phyloP scores from a whole-genome alignment of 1,140 invertebrate genomes.

The Ips typographus region DNA sequence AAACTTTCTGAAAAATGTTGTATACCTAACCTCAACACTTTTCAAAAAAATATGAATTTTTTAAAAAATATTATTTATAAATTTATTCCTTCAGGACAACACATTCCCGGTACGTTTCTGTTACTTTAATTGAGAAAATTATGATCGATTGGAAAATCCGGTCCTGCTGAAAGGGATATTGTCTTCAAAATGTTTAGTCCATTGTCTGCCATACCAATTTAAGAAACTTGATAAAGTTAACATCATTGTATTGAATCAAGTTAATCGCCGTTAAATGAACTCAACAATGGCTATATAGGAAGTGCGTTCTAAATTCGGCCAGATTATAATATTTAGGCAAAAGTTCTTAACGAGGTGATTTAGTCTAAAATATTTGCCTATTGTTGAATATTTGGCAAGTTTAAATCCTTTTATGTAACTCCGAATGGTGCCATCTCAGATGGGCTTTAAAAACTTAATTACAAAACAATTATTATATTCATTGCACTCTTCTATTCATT shows the following conservation, averaged over 20 bases:
- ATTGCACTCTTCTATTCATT: too few species aligned
- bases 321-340: background rate
- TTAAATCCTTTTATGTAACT: too few species aligned
- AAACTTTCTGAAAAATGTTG: too few species aligned
- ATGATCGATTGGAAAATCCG: background rate
- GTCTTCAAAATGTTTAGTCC: background rate
- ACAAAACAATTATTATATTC: too few species aligned
- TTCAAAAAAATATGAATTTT: too few species aligned
- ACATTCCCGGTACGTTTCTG: background rate
- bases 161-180: background rate
- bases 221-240: slow-evolving; percentile 1
- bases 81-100: background rate
- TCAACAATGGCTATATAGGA: background rate
- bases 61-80: too few species aligned
- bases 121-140: background rate
- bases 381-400: slow-evolving; percentile 2
- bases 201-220: background rate
- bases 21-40: too few species aligned
- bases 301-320: background rate
- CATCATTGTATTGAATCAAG: background rate
- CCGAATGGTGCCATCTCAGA: too few species aligned
- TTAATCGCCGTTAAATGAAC: background rate
- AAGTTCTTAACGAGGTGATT: background rate
- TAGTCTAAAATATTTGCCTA: background rate
- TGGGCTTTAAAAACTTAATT: too few species aligned